Percentiles rank a stretch among this genome's conserved stretches.
phyloP scores from a whole-genome alignment of 2,113 vertebrate species.

The Piliocolobus tephrosceles region DNA sequence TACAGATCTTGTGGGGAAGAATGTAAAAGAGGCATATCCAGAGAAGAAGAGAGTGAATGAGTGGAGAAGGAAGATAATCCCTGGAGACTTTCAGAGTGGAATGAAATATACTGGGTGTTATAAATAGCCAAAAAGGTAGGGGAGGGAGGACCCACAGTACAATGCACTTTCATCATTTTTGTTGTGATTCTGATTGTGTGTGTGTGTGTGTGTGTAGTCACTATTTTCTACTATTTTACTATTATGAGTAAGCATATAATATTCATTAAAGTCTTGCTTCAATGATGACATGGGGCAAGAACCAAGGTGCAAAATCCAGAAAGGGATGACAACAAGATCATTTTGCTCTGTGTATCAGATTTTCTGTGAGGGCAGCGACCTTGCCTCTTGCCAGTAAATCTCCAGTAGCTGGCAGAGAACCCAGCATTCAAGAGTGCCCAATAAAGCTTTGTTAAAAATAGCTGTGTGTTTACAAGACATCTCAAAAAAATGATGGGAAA shows the following conservation, averaged over 20 bases:
- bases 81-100: background rate
- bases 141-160: background rate
- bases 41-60: background rate
- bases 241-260: background rate
- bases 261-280: background rate
- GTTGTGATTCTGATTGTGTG: background rate
- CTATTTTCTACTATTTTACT: conserved; percentile 16
- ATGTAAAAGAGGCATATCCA: background rate
- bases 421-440: background rate
- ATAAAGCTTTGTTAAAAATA: background rate
- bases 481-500: background rate
- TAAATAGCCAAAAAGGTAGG: background rate
- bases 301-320: background rate
- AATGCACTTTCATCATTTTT: background rate
- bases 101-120: background rate
- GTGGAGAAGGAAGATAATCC: background rate
- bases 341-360: background rate
- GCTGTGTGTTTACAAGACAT: background rate
- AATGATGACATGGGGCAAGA: background rate
- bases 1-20: background rate
- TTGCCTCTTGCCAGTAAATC: background rate
- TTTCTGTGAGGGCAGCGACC: background rate
- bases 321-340: background rate
- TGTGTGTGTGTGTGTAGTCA: background rate
- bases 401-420: background rate